Evolutionary conservation across 2,888 invertebrate genomes (phyloP).

Genomic region (Brachypalpus laphriformis): DNA sequence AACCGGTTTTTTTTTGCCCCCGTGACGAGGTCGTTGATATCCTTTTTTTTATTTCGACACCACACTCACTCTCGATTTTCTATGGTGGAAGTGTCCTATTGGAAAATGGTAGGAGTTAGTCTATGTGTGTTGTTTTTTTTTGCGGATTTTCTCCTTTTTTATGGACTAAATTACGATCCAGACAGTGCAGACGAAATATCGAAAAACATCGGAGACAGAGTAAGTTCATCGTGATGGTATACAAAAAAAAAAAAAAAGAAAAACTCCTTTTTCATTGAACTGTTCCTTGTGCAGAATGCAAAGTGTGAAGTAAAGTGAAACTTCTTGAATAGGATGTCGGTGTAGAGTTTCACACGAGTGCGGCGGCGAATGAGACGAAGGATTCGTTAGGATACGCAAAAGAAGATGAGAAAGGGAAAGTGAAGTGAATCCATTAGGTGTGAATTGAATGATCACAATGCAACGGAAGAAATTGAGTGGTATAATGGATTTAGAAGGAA

Average conservation of each 20-base stretch:
- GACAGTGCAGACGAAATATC: conserved; percentile 33
- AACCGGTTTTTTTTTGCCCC: conserved; percentile 47
- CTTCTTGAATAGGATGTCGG: conserved; percentile 49
- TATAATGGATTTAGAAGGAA: conserved; percentile 53
- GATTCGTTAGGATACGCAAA: conserved; percentile 30
- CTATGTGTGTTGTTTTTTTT: conserved; percentile 13
- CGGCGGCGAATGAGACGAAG: conserved; percentile 35
- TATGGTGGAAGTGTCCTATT: conserved; percentile 40
- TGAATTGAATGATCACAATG: conserved; percentile 57
- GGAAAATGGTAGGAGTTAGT: conserved; percentile 26
- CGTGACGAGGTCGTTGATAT: conserved; percentile 64
- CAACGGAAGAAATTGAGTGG: conserved; percentile 56
- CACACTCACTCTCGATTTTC: conserved; percentile 38
- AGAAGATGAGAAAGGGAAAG: neutral
- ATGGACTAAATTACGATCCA: conserved; percentile 55
- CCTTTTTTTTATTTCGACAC: conserved; percentile 29
- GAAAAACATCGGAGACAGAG: conserved; percentile 8
- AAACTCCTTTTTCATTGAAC: conserved; percentile 36
- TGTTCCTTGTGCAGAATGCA: conserved; percentile 50
- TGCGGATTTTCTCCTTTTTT: neutral
- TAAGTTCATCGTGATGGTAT: conserved; percentile 13
- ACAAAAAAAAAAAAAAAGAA: conserved; percentile 8
- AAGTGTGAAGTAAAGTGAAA: conserved; percentile 66
- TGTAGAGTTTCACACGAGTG: conserved; percentile 50
- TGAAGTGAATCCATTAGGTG: conserved; percentile 62